A percentile compares a stretch with the other conserved stretches of the same genome.
These are phyloP conservation scores for Epizoanthus fatuus DNA, from an alignment of 92 coral and sea anemone species.

Conservation along the genomic window DNA sequence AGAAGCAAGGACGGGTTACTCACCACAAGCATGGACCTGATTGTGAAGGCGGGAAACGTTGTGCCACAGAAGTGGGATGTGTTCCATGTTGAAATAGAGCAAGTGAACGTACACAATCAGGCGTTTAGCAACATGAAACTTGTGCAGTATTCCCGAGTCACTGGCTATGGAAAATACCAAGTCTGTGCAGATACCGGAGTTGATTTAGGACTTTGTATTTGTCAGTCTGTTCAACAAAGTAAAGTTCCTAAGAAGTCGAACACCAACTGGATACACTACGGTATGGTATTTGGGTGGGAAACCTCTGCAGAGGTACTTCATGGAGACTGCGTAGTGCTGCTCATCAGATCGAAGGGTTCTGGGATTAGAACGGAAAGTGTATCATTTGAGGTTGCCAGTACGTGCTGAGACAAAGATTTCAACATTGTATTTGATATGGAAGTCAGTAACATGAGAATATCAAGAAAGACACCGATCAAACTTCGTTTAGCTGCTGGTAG, in stretches of 20 bases:
- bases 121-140: constrained; percentile 20
- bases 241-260: constrained; percentile 3
- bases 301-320: neutral
- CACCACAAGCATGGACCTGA: constrained; percentile 43
- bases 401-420: neutral
- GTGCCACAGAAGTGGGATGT: constrained; percentile 13
- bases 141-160: constrained; percentile 18
- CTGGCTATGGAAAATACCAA: constrained; percentile 38
- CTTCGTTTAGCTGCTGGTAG: constrained; percentile 2
- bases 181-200: constrained; percentile 37
- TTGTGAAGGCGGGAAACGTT: constrained; percentile 43
- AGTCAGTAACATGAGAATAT: neutral
- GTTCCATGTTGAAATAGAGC: constrained; percentile 13
- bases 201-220: constrained; percentile 34
- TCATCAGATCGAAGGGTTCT: constrained; percentile 14
- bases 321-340: constrained; percentile 1
- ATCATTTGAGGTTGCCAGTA: constrained; percentile 10
- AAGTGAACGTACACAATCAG: neutral
- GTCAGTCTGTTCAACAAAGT: constrained; percentile 1
- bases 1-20: constrained; percentile 9
- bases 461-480: neutral
- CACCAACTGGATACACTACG: neutral
- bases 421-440: constrained; percentile 1
- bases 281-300: constrained; percentile 4
- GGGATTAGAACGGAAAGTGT: neutral